A percentile compares a stretch with the other conserved stretches of the same genome.
Evolutionary conservation across 2,113 vertebrate genomes (phyloP).

Genomic region (Archilochus colubris): DNA sequence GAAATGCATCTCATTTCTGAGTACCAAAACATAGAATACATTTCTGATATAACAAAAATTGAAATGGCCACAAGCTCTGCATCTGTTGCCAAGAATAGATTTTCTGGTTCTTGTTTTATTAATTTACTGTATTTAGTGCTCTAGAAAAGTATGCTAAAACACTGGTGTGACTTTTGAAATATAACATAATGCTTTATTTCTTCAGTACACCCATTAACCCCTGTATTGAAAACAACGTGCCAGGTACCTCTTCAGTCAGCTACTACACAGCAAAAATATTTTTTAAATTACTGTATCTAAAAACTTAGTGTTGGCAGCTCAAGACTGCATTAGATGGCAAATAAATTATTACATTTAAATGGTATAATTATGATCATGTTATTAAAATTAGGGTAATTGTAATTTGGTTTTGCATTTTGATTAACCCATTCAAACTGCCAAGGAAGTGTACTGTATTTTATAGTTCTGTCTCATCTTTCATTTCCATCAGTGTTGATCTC

Average conservation of each 20-base stretch:
- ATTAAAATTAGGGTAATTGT: not conserved
- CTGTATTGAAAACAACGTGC: not conserved
- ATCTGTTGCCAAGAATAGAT: not conserved
- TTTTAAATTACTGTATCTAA: not conserved
- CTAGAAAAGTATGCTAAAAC: not conserved
- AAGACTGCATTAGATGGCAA: not conserved
- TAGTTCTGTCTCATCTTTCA: not conserved
- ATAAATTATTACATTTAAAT: not conserved
- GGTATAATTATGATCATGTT: not conserved
- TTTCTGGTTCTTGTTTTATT: not conserved
- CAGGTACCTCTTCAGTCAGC: not conserved
- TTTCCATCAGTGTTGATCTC: not conserved
- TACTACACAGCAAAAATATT: not conserved
- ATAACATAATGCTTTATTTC: not conserved
- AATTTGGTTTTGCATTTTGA: not conserved
- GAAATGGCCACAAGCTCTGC: not conserved
- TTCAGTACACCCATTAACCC: not conserved
- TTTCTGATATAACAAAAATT: not conserved
- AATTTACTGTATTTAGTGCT: not conserved
- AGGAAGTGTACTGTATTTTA: not conserved
- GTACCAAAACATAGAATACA: not conserved
- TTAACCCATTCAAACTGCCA: fast-evolving
- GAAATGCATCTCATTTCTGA: not conserved
- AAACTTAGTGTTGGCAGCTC: not conserved
- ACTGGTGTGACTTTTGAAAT: not conserved